These are phyloP conservation scores for Channa argus DNA, from an alignment of 2,113 vertebrate genomes.

Conservation along the genomic window DNA sequence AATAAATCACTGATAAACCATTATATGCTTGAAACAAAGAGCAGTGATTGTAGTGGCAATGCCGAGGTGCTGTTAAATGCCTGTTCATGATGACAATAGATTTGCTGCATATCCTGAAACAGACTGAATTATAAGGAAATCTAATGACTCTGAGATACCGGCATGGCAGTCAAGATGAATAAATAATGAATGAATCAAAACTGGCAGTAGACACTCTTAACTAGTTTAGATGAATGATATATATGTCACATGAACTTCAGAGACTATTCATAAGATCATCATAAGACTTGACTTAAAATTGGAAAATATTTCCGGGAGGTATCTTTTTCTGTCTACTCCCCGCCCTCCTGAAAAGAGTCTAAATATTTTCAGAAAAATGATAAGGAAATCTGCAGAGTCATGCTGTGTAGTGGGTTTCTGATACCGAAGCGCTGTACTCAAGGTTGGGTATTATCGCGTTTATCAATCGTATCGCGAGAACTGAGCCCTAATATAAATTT, in stretches of 20 bases:
- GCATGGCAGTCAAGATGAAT: not conserved
- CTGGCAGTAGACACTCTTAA: not conserved
- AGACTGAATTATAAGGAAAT: constrained; percentile 20
- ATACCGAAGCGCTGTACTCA: not conserved
- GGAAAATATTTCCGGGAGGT: constrained; percentile 4
- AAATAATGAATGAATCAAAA: not conserved
- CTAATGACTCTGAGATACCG: too few relatives aligned
- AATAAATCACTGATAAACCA: too few relatives aligned
- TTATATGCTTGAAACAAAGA: too few relatives aligned
- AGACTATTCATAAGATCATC: not conserved
- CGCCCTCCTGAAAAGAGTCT: not conserved
- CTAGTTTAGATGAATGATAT: not conserved
- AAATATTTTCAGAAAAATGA: not conserved
- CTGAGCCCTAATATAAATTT: constrained; percentile 59
- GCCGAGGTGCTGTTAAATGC: not conserved
- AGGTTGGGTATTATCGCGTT: constrained; percentile 11
- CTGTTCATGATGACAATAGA: constrained; percentile 31
- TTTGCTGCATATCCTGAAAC: not conserved
- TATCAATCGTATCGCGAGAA: constrained; percentile 75
- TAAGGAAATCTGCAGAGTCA: constrained; percentile 81
- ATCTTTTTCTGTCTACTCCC: too few relatives aligned
- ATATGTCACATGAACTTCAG: not conserved
- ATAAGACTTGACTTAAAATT: not conserved
- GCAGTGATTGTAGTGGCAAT: too few relatives aligned
- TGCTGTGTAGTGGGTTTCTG: constrained; percentile 49